These are phyloP conservation scores for Stichodactyla mertensii DNA, from an alignment of 64 coral and sea anemone species.

Conservation along the genomic window DNA sequence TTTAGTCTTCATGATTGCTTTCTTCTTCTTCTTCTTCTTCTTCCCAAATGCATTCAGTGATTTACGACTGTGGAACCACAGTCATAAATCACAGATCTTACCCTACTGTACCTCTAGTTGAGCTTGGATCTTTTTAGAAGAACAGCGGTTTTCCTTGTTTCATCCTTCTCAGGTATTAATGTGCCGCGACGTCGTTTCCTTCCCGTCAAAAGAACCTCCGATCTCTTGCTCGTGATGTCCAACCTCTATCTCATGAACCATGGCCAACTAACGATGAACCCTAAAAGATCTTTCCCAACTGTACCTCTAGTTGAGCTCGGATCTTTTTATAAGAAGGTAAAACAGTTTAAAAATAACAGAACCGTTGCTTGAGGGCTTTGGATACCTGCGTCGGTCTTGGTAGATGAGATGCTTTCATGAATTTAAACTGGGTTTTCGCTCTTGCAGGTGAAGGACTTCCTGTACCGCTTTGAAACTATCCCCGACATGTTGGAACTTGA, in stretches of 20 bases:
- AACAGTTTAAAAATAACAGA: neutral
- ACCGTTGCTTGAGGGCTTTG: too few relatives aligned
- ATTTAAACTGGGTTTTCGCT: neutral
- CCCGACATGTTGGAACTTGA: slow-evolving; percentile 91
- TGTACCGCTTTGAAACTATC: slow-evolving; percentile 86
- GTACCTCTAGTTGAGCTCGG: slow-evolving; percentile 92
- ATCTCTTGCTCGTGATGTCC: slow-evolving; percentile 87
- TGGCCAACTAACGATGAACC: slow-evolving; percentile 74
- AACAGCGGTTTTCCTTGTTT: too few relatives aligned
- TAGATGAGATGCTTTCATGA: neutral
- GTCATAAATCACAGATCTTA: too few relatives aligned
- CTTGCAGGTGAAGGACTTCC: slow-evolving; percentile 82
- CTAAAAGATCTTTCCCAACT: slow-evolving; percentile 66
- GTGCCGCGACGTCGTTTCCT: slow-evolving; percentile 97
- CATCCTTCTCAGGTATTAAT: slow-evolving; percentile 56
- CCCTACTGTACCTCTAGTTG: too few relatives aligned
- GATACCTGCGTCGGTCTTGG: neutral
- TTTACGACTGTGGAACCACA: too few relatives aligned
- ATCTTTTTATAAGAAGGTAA: slow-evolving; percentile 83
- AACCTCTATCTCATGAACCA: slow-evolving; percentile 91
- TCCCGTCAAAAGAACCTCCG: slow-evolving; percentile 93
- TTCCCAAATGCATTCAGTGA: neutral
- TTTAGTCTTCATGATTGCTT: neutral
- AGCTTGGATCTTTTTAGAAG: too few relatives aligned
- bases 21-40: neutral